Percentiles rank a stretch among this genome's conserved stretches.
These are phyloP conservation scores for Equus przewalskii DNA, from an alignment of 2,113 vertebrate genomes.

Conservation along the genomic window DNA sequence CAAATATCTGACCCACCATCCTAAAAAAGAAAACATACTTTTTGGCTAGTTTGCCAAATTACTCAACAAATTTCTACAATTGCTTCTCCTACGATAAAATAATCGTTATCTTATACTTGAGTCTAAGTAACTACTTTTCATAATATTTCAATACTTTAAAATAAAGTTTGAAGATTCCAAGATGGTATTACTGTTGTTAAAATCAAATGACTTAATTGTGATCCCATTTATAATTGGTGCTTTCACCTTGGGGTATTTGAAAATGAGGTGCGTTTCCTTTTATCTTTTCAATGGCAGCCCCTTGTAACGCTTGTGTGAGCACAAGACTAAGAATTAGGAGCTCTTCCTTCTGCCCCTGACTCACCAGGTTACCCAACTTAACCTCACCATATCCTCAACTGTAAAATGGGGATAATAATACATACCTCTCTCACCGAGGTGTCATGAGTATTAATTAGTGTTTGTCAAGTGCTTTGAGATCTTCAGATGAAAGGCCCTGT, in stretches of 20 bases:
- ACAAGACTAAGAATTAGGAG: constrained; percentile 59
- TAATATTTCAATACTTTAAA: constrained; percentile 40
- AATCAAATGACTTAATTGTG: constrained; percentile 73
- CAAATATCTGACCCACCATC: background rate
- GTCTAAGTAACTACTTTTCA: constrained; percentile 37
- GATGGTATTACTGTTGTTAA: constrained; percentile 65
- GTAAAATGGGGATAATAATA: constrained; percentile 79
- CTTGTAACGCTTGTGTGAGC: constrained; percentile 48
- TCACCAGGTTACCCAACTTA: constrained; percentile 77
- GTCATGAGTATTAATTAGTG: constrained; percentile 81
- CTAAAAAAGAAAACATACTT: background rate
- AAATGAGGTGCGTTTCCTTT: constrained; percentile 68
- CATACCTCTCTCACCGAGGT: constrained; percentile 67
- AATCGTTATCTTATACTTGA: constrained; percentile 34
- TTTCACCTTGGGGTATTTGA: constrained; percentile 45
- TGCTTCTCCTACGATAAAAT: background rate
- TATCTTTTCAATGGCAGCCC: constrained; percentile 66
- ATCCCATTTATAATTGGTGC: constrained; percentile 62
- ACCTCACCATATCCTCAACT: constrained; percentile 78
- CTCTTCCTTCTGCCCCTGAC: constrained; percentile 59
- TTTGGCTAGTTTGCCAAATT: background rate
- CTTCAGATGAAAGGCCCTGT: constrained; percentile 80
- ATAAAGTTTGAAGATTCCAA: constrained; percentile 61
- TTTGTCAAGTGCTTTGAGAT: constrained; percentile 81
- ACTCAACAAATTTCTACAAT: constrained; percentile 1